A percentile compares a stretch with the other conserved stretches of the same genome.
Evolutionary conservation across 2,888 invertebrate genomes (phyloP).

Genomic region (Idaea straminata): DNA sequence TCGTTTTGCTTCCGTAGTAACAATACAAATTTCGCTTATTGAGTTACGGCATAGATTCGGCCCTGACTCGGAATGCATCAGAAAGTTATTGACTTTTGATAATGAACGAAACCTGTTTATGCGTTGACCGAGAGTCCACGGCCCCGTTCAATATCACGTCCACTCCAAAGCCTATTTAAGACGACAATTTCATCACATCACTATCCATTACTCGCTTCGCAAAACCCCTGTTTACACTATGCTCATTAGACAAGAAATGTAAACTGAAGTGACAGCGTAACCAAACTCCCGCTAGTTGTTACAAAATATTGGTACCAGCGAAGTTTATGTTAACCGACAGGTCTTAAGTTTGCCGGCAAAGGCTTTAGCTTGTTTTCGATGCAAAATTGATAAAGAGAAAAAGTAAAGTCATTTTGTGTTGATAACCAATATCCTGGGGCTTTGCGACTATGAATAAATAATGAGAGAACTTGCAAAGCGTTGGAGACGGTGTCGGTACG

Average conservation of each 20-base stretch:
- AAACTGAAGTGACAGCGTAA: constrained; percentile 29
- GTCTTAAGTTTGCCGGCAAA: constrained; percentile 42
- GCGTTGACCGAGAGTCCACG: constrained; percentile 71
- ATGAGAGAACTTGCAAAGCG: constrained; percentile 24
- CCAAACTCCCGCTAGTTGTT: constrained; percentile 26
- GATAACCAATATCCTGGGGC: constrained; percentile 33
- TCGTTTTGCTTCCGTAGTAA: constrained; percentile 29
- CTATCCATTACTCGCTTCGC: constrained; percentile 52
- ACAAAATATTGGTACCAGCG: constrained; percentile 37
- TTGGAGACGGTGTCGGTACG: constrained; percentile 23
- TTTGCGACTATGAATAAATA: constrained; percentile 35
- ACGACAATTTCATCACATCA: constrained; percentile 34
- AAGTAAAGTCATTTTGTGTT: constrained; percentile 40
- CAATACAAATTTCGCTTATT: constrained; percentile 38
- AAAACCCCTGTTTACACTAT: constrained; percentile 15
- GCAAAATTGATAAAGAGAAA: constrained; percentile 44
- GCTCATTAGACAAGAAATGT: constrained; percentile 45
- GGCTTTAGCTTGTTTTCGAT: constrained; percentile 38
- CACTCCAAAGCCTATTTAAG: constrained; percentile 37
- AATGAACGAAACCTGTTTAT: constrained; percentile 76
- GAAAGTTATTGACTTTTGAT: constrained; percentile 81
- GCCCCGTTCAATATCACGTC: constrained; percentile 72
- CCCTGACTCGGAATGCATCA: constrained; percentile 76
- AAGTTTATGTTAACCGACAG: constrained; percentile 58
- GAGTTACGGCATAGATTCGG: constrained; percentile 61